phyloP scores from a whole-genome alignment of 2,797 vertebrate genomes.

The Paratrypauchen microcephalus region DNA sequence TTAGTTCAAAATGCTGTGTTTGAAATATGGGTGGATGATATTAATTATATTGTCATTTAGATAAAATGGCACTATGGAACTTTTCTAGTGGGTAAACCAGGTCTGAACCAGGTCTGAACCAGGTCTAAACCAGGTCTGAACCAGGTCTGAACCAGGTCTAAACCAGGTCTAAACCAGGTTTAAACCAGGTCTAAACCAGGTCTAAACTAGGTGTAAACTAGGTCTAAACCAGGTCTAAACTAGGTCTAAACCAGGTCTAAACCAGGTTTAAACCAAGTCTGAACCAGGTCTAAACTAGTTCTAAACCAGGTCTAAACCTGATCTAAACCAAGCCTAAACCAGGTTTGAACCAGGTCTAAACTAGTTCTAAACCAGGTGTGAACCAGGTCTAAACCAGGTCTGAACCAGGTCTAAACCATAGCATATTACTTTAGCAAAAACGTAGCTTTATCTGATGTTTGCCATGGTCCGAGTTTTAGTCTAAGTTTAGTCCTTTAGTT shows the following conservation, averaged over 20 bases:
- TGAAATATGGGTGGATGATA: too few relatives aligned
- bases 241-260: not conserved
- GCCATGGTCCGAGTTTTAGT: too few relatives aligned
- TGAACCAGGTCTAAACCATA: not conserved
- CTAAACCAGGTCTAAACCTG: too few relatives aligned
- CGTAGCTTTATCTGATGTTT: too few relatives aligned
- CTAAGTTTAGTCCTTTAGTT: too few relatives aligned
- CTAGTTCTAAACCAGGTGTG: not conserved
- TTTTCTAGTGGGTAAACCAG: not conserved
- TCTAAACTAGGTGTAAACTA: not conserved
- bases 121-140: too few relatives aligned
- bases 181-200: not conserved
- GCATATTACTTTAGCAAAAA: not conserved
- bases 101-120: not conserved
- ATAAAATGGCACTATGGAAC: too few relatives aligned
- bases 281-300: not conserved
- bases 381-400: not conserved
- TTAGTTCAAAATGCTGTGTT: too few relatives aligned
- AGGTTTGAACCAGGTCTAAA: too few relatives aligned
- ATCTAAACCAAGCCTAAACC: too few relatives aligned
- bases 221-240: not conserved
- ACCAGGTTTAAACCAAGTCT: not conserved
- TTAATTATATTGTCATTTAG: too few relatives aligned
- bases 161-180: not conserved
- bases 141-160: too few relatives aligned